Conservation (phyloP, 2,888 invertebrate species). For the Mylabris sibirica region DNA sequence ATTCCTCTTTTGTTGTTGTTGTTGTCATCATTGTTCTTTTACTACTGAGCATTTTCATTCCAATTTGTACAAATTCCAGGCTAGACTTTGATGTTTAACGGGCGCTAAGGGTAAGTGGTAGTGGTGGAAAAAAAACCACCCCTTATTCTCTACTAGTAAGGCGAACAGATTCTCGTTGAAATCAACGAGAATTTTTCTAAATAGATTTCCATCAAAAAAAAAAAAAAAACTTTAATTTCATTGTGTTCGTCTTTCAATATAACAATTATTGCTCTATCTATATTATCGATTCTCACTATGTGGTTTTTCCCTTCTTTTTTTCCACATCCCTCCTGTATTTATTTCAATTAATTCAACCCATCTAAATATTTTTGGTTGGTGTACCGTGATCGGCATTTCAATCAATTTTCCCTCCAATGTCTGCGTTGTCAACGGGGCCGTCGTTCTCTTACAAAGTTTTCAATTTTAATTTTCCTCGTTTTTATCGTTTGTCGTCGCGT, state of each 20-base stretch:
- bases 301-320: not conserved
- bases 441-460: not conserved
- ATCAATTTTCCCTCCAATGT: not conserved
- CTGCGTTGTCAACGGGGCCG: not conserved
- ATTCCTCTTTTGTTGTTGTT: constrained; percentile 25
- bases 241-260: not conserved
- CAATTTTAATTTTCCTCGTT: constrained; percentile 2
- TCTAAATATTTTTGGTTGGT: not conserved
- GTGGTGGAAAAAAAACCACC: not conserved
- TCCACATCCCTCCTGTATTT: not conserved
- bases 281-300: not conserved
- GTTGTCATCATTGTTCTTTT: no score
- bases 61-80: constrained; percentile 37
- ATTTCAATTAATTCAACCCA: not conserved
- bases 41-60: constrained; percentile 12
- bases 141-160: constrained; percentile 25
- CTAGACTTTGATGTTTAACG: constrained; percentile 37
- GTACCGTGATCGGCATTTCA: constrained; percentile 4
- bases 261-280: not conserved
- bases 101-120: not conserved
- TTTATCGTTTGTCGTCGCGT: not conserved
- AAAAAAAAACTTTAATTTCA: not conserved
- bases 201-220: not conserved
- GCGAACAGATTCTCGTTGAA: constrained; percentile 34
- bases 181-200: constrained; percentile 26